phyloP scores from a whole-genome alignment of 2,888 invertebrate species.

The Cantharis lateralis region DNA sequence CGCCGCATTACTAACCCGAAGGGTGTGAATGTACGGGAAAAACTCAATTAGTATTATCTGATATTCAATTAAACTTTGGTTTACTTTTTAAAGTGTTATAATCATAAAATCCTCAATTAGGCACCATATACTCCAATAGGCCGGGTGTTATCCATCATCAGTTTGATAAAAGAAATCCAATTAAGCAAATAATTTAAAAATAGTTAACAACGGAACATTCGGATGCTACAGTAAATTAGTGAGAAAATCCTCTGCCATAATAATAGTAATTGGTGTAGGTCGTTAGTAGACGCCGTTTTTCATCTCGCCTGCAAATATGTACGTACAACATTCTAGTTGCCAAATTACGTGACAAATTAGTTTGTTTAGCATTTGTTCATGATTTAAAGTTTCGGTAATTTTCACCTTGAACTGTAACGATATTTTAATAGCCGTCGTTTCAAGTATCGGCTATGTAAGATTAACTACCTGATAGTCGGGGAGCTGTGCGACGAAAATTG shows the following conservation, averaged over 20 bases:
- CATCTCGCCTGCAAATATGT: not conserved
- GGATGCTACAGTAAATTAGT: not conserved
- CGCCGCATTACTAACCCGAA: too few species aligned
- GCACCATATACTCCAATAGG: too few species aligned
- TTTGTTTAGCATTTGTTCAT: not conserved
- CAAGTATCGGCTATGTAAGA: too few species aligned
- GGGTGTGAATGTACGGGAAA: too few species aligned
- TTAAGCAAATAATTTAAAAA: not conserved
- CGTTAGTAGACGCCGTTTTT: not conserved
- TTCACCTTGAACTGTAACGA: not conserved
- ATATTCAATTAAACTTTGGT: too few species aligned
- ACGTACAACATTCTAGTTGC: not conserved
- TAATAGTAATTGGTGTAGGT: not conserved
- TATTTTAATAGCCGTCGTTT: not conserved
- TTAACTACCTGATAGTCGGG: too few species aligned
- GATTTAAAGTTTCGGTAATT: not conserved
- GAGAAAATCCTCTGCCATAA: not conserved
- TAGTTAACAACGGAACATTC: not conserved
- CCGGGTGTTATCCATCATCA: not conserved
- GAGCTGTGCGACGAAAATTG: too few species aligned
- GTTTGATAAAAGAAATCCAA: not conserved
- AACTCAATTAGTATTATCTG: too few species aligned
- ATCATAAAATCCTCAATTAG: too few species aligned
- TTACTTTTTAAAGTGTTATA: too few species aligned
- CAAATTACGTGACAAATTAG: not conserved